Evolutionary conservation across 2,113 vertebrate species (phyloP).

Genomic region (Nymphicus hollandicus): DNA sequence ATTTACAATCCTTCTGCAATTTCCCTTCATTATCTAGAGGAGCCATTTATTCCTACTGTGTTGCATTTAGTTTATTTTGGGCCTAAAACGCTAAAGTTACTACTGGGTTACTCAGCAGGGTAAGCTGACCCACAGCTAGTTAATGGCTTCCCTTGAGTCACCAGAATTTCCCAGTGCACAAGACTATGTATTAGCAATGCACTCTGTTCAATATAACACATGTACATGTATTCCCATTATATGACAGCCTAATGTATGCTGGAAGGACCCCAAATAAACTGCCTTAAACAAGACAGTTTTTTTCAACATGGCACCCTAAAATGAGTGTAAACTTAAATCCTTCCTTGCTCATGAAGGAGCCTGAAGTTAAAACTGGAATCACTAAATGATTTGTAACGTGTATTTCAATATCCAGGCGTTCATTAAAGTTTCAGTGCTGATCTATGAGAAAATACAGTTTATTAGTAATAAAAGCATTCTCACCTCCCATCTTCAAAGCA

Average conservation of each 20-base stretch:
- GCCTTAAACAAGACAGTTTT: neutral
- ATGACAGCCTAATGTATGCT: neutral
- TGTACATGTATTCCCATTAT: neutral
- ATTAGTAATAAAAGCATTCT: conserved; percentile 12
- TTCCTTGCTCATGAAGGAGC: neutral
- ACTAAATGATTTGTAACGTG: neutral
- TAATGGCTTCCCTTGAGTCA: neutral
- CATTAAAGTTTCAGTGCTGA: conserved; percentile 14
- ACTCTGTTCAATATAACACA: neutral
- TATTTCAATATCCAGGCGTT: conserved; percentile 5
- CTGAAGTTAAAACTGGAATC: neutral
- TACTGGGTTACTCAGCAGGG: neutral
- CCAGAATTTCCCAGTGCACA: neutral
- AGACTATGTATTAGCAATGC: neutral
- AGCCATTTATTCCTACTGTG: neutral
- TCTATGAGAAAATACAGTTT: neutral
- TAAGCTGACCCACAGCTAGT: neutral
- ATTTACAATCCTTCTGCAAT: neutral
- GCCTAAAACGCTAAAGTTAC: neutral
- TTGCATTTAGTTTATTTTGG: neutral
- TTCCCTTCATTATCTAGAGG: neutral
- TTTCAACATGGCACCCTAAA: neutral
- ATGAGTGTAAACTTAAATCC: neutral
- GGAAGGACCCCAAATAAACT: neutral
- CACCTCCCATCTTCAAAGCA: neutral